Base-by-base conservation (phyloP, 1,140 invertebrate genomes). In the Panonychus citri region DNA sequence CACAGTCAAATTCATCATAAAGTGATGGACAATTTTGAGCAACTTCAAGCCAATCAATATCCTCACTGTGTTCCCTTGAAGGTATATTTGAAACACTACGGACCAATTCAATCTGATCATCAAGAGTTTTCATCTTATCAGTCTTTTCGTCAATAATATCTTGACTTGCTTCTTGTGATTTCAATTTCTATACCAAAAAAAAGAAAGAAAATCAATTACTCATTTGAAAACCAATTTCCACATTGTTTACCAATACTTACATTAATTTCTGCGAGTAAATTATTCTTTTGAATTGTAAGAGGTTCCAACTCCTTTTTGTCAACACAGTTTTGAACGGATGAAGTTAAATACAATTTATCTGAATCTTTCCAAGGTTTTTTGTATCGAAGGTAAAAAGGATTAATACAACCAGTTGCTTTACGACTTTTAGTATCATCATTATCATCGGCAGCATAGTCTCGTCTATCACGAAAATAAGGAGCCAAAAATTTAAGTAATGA, bases 391-490 rank as follows among this genome's bases (percentile, higher is more conserved):
- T 34, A 55, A n/a, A 19, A 19, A 25, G 24, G 17, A 48, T 58
- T 55, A 15, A 58, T 27, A 5, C 34, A 25, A 19, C 46, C 53
- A 3, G 26, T 30, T 13, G 8, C 10, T 17, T 39, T 19, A 21
- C 30, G 58, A 13, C 51, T 17, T n/a, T 37, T 39, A 1, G 19
- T 21, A 26, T 55, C 55, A 15, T 51, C 28, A 19, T 53, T 54
- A 12, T 34, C 17, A 7, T 59, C 50, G 17, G 56, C 43, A 30
- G 3, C 13, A 8, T 59, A 26, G n/a, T 54, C 57, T 53, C 46
- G 42, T 15, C 10, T 30, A 48, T 60, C 59, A 27, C 42, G 26
- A 56, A 60, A 55, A 25, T 59, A 60, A 13, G 59, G 59, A 21
- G 48, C 19, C 3, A 48, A 25, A 26, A 60, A 60, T 25, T 25